A percentile compares a stretch with the other conserved stretches of the same genome.
These are phyloP conservation scores for Drosophila punjabiensis DNA, from an alignment of 1,140 invertebrate species.

Conservation along the genomic window DNA sequence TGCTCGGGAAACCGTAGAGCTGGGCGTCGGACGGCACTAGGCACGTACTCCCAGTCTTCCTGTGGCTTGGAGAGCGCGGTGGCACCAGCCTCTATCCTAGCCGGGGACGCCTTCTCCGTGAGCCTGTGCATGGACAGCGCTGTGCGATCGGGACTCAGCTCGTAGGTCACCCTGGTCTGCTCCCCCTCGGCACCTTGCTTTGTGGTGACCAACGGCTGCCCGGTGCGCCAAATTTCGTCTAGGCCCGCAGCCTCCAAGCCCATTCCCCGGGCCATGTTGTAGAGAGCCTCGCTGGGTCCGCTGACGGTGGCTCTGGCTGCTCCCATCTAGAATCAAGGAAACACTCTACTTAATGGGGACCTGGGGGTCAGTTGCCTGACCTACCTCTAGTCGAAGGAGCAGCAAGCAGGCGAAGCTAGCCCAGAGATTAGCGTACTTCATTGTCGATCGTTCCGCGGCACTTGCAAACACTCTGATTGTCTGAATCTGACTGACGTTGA, in stretches of 20 bases:
- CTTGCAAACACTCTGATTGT: slow-evolving; percentile 10
- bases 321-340: slow-evolving; percentile 9
- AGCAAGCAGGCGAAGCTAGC: slow-evolving; percentile 31
- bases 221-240: slow-evolving; percentile 49
- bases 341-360: not conserved
- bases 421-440: slow-evolving; percentile 13
- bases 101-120: not conserved
- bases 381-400: slow-evolving; percentile 54
- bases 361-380: slow-evolving; percentile 16
- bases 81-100: slow-evolving; percentile 1
- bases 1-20: not conserved
- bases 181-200: slow-evolving; percentile 26
- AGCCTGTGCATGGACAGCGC: not conserved
- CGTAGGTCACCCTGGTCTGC: slow-evolving; percentile 33
- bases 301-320: not conserved
- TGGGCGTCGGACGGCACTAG: not conserved
- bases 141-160: slow-evolving; percentile 33
- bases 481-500: slow-evolving; percentile 15
- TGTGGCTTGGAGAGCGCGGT: slow-evolving; percentile 30
- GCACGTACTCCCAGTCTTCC: slow-evolving; percentile 57
- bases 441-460: slow-evolving; percentile 11
- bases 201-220: slow-evolving; percentile 51
- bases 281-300: slow-evolving; percentile 27
- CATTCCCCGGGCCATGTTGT: slow-evolving; percentile 30
- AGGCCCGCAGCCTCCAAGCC: slow-evolving; percentile 43